These are phyloP conservation scores for Chouioia cunea DNA, from an alignment of 2,888 invertebrate species.

Conservation along the genomic window DNA sequence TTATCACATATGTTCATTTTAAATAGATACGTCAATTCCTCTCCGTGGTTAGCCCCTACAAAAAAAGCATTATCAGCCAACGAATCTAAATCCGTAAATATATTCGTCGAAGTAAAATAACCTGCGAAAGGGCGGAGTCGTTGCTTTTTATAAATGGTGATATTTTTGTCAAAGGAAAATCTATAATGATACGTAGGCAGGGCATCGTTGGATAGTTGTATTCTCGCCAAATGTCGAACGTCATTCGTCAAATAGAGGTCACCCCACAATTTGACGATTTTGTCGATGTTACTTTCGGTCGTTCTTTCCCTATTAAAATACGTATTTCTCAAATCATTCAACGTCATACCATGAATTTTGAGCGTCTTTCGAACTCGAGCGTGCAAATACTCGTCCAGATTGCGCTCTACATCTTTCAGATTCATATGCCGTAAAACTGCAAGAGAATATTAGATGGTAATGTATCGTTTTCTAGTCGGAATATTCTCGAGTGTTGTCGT, in stretches of 20 bases:
- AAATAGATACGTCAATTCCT: constrained; percentile 59
- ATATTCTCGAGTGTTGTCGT: too few relatives aligned
- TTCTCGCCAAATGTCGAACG: constrained; percentile 51
- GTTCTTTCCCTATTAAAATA: constrained; percentile 54
- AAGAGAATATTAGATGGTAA: too few relatives aligned
- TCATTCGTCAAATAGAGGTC: constrained; percentile 53
- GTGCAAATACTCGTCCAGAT: constrained; percentile 16
- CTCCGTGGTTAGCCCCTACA: constrained; percentile 51
- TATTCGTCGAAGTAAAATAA: too few relatives aligned
- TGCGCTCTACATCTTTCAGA: neutral
- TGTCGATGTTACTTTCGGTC: constrained; percentile 25
- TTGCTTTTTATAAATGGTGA: neutral
- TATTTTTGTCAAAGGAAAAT: constrained; percentile 53
- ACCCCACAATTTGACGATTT: constrained; percentile 48
- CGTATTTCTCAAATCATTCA: constrained; percentile 49
- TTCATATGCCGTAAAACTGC: neutral
- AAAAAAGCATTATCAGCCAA: too few relatives aligned
- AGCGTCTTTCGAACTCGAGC: constrained; percentile 42
- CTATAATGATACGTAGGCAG: constrained; percentile 56
- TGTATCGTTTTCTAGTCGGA: constrained; percentile 27
- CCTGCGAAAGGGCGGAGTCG: too few relatives aligned
- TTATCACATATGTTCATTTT: neutral
- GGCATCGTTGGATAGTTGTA: constrained; percentile 47
- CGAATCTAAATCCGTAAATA: too few relatives aligned
- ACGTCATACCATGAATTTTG: constrained; percentile 43